These are phyloP conservation scores for Hesperia comma DNA, from an alignment of 2,888 invertebrate genomes.

Conservation along the genomic window DNA sequence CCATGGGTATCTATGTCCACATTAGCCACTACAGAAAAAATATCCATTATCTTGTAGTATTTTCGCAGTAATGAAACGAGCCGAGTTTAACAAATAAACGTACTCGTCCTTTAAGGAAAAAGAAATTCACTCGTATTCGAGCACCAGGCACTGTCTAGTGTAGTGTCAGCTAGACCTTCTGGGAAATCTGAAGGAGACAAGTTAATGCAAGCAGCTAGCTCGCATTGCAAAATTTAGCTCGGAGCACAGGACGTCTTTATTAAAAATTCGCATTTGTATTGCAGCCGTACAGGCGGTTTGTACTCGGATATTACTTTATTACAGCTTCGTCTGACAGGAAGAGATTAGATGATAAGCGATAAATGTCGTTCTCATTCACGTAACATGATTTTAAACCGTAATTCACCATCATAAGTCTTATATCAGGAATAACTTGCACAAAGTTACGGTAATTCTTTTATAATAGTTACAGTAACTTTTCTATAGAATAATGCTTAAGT, in stretches of 20 bases:
- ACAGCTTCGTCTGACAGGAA: not conserved
- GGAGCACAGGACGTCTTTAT: constrained; percentile 36
- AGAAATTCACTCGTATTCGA: constrained; percentile 20
- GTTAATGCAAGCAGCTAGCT: constrained; percentile 47
- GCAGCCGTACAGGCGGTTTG: constrained; percentile 21
- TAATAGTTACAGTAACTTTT: no score
- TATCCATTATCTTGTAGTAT: constrained; percentile 16
- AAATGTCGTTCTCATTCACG: not conserved
- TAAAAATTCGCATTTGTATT: constrained; percentile 40
- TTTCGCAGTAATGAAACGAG: constrained; percentile 19
- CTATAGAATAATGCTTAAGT: no score
- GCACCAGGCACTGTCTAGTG: constrained; percentile 43
- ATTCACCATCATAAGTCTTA: no score
- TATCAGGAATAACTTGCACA: no score
- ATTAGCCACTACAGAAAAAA: not conserved
- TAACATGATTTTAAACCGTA: no score
- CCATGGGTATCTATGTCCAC: not conserved
- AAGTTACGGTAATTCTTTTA: no score
- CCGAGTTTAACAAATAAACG: constrained; percentile 14
- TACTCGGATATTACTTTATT: constrained; percentile 19
- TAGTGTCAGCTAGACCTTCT: constrained; percentile 42
- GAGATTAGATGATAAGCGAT: not conserved
- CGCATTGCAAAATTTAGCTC: constrained; percentile 41
- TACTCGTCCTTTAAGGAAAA: constrained; percentile 23
- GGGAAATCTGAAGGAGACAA: constrained; percentile 52